phyloP scores from a whole-genome alignment of 2,113 vertebrate species.

The Cromileptes altivelis region DNA sequence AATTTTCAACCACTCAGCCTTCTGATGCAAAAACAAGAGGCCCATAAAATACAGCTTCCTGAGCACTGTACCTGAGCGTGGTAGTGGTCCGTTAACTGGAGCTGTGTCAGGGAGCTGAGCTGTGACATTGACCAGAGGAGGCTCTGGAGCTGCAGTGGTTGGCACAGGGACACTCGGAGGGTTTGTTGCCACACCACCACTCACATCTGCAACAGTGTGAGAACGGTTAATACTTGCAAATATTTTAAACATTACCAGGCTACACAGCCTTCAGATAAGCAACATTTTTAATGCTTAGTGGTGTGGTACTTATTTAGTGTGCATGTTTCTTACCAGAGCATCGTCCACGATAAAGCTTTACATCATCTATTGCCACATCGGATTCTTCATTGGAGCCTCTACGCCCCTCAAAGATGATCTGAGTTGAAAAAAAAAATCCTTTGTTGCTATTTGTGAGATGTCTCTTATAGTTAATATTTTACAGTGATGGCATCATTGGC shows the following conservation, averaged over 20 bases:
- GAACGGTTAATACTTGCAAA: not conserved
- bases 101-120: conserved; percentile 6
- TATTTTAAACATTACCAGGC: not conserved
- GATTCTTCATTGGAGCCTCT: conserved; percentile 82
- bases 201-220: conserved; percentile 16
- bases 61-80: conserved; percentile 53
- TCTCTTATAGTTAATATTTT: not conserved
- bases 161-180: conserved; percentile 9
- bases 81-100: no score
- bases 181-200: not conserved
- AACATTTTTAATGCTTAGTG: not conserved
- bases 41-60: conserved; percentile 35
- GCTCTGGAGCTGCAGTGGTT: conserved; percentile 19
- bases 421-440: not conserved
- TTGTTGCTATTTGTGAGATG: not conserved
- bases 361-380: conserved; percentile 85
- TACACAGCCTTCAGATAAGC: not conserved
- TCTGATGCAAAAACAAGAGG: conserved; percentile 27
- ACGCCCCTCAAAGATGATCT: conserved; percentile 86
- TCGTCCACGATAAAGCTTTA: conserved; percentile 74
- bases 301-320: not conserved
- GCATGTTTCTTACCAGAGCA: conserved; percentile 76
- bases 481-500: not conserved
- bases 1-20: conserved; percentile 51
- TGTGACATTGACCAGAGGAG: not conserved